Conservation (phyloP, 2,888 invertebrate genomes). For the Chaetogeoica ovagalla region DNA sequence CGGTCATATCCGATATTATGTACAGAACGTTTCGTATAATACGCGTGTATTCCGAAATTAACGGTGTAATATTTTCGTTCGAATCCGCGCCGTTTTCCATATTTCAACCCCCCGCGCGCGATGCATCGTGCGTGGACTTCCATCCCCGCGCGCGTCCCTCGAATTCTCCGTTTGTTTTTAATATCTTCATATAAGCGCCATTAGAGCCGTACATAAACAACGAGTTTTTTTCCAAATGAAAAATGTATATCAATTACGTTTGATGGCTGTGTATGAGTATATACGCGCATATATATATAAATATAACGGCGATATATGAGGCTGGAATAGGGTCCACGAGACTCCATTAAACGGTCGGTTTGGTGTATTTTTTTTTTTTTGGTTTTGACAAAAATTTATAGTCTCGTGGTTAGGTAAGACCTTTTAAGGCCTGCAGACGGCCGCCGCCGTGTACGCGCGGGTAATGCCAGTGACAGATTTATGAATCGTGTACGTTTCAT, state of each 20-base stretch:
- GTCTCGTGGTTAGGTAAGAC: conserved; percentile 48
- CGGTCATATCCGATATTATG: too few relatives aligned
- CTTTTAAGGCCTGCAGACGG: conserved; percentile 46
- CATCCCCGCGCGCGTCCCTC: background rate
- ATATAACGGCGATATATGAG: background rate
- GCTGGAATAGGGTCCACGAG: conserved; percentile 36
- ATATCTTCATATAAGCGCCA: conserved; percentile 14
- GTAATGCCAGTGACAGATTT: conserved; percentile 50
- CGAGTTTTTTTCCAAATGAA: conserved; percentile 24
- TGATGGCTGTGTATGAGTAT: background rate
- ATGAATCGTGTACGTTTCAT: conserved; percentile 52
- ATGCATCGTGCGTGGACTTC: background rate
- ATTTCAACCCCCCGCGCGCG: background rate
- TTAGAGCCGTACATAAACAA: conserved; percentile 20
- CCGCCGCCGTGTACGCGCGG: background rate
- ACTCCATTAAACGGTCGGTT: conserved; percentile 45
- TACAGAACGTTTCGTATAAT: too few relatives aligned
- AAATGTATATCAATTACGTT: conserved; percentile 48
- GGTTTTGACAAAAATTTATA: conserved; percentile 52
- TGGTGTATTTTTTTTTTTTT: conserved; percentile 13
- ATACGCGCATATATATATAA: background rate
- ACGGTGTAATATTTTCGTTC: background rate
- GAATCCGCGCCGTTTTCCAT: background rate
- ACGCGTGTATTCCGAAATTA: background rate
- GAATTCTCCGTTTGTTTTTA: conserved; percentile 33